Conservation (phyloP, 2,888 invertebrate species). For the Silvanus unidentatus region DNA sequence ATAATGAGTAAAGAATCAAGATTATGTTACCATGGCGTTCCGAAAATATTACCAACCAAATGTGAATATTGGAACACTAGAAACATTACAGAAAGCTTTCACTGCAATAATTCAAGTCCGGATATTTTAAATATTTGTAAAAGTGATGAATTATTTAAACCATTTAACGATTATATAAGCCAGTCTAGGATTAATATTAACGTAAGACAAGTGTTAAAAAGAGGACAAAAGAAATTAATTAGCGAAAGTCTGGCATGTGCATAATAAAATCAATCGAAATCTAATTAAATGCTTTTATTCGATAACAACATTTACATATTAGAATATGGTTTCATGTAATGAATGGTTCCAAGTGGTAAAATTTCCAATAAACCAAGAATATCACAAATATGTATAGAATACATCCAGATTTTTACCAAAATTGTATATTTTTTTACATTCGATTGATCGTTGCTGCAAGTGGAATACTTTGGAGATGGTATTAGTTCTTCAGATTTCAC, state of each 20-base stretch:
- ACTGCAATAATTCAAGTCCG: slow-evolving; percentile 21
- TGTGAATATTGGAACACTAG: slow-evolving; percentile 48
- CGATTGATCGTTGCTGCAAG: no score
- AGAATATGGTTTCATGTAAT: slow-evolving; percentile 29
- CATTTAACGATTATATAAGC: slow-evolving; percentile 57
- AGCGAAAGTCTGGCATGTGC: background rate
- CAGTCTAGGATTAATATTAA: slow-evolving; percentile 88
- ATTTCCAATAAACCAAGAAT: slow-evolving; percentile 32
- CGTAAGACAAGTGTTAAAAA: slow-evolving; percentile 79
- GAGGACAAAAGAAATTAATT: slow-evolving; percentile 49
- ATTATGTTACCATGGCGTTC: slow-evolving; percentile 89
- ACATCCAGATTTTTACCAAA: slow-evolving; percentile 22
- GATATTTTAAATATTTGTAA: slow-evolving; percentile 31
- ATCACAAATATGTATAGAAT: slow-evolving; percentile 31
- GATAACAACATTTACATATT: slow-evolving; percentile 9
- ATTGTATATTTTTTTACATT: background rate
- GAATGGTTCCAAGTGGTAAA: slow-evolving; percentile 31
- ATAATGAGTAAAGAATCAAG: slow-evolving; percentile 84
- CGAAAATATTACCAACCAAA: slow-evolving; percentile 64
- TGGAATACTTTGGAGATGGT: no score
- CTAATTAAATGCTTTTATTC: no score
- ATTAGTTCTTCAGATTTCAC: no score
- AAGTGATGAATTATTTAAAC: slow-evolving; percentile 49
- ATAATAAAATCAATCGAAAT: no score
- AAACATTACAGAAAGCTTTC: no score